phyloP scores from a whole-genome alignment of 2,113 vertebrate species.

The Indicator indicator region DNA sequence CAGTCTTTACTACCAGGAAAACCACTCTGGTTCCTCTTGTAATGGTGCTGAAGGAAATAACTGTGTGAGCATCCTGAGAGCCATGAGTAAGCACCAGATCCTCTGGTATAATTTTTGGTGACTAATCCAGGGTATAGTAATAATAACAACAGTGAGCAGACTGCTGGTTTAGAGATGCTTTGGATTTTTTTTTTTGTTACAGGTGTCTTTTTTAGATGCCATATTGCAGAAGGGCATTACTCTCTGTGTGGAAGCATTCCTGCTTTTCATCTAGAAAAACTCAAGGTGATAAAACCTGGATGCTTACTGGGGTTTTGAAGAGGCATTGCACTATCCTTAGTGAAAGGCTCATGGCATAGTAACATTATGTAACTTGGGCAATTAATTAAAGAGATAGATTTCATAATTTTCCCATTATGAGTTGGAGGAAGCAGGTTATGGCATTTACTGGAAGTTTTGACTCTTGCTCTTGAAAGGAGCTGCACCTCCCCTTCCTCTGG shows the following conservation, averaged over 20 bases:
- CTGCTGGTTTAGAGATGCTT: neutral
- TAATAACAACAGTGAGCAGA: neutral
- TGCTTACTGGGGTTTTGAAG: neutral
- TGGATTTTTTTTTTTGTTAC: neutral
- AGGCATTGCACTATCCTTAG: neutral
- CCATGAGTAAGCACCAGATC: fast-evolving
- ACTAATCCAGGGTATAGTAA: neutral
- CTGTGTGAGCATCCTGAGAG: neutral
- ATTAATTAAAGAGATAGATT: neutral
- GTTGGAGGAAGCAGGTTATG: neutral
- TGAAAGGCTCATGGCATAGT: neutral
- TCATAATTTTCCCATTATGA: neutral
- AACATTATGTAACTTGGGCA: neutral
- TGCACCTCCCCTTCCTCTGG: neutral
- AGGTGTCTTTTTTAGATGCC: neutral
- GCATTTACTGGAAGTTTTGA: neutral
- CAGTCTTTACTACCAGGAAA: neutral
- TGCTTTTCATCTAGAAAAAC: neutral
- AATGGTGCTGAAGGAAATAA: neutral
- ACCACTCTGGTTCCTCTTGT: neutral
- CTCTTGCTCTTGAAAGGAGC: neutral
- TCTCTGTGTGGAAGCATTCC: neutral
- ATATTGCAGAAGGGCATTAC: neutral
- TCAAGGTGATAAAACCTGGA: neutral
- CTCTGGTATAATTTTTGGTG: neutral